Evolutionary conservation across 2,797 vertebrate species (phyloP).

Genomic region (Melanotaenia nigrans): DNA sequence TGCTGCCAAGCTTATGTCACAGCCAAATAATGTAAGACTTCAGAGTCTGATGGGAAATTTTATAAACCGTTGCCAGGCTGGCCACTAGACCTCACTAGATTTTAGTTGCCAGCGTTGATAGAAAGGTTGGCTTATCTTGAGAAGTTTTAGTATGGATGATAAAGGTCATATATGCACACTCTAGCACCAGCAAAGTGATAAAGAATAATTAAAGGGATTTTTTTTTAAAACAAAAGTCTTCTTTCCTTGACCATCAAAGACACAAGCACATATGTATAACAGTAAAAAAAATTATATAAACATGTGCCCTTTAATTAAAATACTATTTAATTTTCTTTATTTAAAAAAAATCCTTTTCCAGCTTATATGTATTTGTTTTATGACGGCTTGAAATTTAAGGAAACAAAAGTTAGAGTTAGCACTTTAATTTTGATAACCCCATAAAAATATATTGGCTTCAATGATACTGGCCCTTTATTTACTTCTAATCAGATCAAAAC

Average conservation of each 20-base stretch:
- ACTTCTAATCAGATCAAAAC: too few relatives aligned
- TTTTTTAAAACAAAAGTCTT: background rate
- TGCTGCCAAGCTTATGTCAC: slow-evolving; percentile 55
- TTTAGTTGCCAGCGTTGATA: slow-evolving; percentile 40
- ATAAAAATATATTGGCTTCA: too few relatives aligned
- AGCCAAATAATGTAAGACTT: slow-evolving; percentile 58
- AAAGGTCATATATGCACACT: slow-evolving; percentile 20
- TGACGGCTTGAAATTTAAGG: too few relatives aligned
- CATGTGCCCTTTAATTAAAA: too few relatives aligned
- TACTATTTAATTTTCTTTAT: too few relatives aligned
- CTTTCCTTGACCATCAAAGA: background rate
- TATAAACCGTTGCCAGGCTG: slow-evolving; percentile 43
- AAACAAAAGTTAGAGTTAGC: too few relatives aligned
- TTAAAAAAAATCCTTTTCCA: too few relatives aligned
- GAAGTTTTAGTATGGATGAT: slow-evolving; percentile 27
- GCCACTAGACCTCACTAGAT: slow-evolving; percentile 32
- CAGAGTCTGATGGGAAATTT: slow-evolving; percentile 40
- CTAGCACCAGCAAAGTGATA: slow-evolving; percentile 13
- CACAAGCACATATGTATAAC: background rate
- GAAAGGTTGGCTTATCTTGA: slow-evolving; percentile 34
- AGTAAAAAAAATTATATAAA: too few relatives aligned
- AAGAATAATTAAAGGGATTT: slow-evolving; percentile 9
- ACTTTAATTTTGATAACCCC: too few relatives aligned
- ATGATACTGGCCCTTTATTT: too few relatives aligned
- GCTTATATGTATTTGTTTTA: too few relatives aligned